Evolutionary conservation across 2,888 invertebrate species (phyloP), one percentile per base, ranked within the genome.

Genomic region (Alcis repandata): DNA sequence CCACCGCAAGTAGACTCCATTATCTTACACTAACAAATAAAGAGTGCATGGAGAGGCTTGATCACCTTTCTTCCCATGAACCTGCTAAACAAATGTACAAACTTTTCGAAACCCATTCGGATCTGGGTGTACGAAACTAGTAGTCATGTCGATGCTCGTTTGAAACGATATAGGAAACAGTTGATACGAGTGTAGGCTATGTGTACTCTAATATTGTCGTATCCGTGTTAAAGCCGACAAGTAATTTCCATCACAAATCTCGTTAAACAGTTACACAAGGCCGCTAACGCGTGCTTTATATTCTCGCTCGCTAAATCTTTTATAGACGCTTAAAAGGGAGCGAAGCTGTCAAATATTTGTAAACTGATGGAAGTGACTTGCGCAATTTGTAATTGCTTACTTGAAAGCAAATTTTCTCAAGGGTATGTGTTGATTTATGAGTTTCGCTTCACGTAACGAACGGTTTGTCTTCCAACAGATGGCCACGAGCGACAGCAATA

Each of bases 401-500:
- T 70, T 72, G 57, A 66, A 70, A 72, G 66, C 62, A 63, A 70
- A 69, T 63, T 72, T 60, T 61, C 69, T 67, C 68, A 66, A 67
- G 71, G 68, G 63, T 63, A 53, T 64, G 59, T 52, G 67, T 70
- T 69, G 67, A 68, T 72, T 67, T 71, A 73, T 74, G 74, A 69
- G 74, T 69, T 67, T 54, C 36, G 60, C 48, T 59, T 75, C 58
- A 41, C 19, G 63, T 72, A 70, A 72, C 65, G 59, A 33, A 70
- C 57, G 48, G 65, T 70, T 74, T 72, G 33, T 66, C 61, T 73
- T 57, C 59, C 64, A 67, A 76, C 92, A 96, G 96, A 96, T 95
- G 95, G 95, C 96, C 83, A 95, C 95, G 83, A 88, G 91, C 92
- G 90, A 94, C 91, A 90, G 93, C 89, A 90, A 93, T 91, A 89